These are phyloP conservation scores for Archips crataeganus DNA, from an alignment of 2,888 invertebrate genomes.

Conservation along the genomic window DNA sequence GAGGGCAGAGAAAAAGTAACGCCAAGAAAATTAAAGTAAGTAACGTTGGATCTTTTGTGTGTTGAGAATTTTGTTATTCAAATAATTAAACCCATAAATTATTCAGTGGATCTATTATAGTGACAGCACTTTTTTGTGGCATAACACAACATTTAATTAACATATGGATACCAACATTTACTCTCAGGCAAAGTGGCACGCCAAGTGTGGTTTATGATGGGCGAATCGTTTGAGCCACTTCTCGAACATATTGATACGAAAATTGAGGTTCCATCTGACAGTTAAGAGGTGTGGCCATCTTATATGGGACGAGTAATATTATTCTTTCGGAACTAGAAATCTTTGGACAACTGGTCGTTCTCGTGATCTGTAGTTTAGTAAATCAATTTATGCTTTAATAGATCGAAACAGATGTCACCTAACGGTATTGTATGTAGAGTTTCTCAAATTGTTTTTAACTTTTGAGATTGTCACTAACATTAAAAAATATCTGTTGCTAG, in stretches of 20 bases:
- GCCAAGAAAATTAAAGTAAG: too few species aligned
- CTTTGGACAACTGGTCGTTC: neutral
- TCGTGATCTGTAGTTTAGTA: neutral
- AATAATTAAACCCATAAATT: too few species aligned
- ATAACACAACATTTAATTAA: neutral
- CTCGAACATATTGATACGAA: neutral
- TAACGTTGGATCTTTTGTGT: too few species aligned
- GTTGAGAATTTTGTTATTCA: too few species aligned
- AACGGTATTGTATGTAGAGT: too few species aligned
- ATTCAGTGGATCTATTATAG: too few species aligned
- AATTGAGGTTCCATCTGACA: neutral
- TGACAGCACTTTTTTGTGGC: neutral
- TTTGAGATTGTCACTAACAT: too few species aligned
- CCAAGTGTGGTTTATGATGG: conserved; percentile 8
- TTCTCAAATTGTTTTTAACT: too few species aligned
- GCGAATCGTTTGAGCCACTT: neutral
- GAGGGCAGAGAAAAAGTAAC: too few species aligned
- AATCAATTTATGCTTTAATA: neutral
- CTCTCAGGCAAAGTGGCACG: neutral
- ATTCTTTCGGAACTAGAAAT: neutral
- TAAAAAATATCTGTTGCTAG: too few species aligned
- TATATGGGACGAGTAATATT: neutral
- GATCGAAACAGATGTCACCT: too few species aligned
- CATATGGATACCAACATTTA: neutral
- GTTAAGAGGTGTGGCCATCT: neutral